Base-by-base conservation (phyloP, 2,888 invertebrate genomes). In the Dione vanillae region DNA sequence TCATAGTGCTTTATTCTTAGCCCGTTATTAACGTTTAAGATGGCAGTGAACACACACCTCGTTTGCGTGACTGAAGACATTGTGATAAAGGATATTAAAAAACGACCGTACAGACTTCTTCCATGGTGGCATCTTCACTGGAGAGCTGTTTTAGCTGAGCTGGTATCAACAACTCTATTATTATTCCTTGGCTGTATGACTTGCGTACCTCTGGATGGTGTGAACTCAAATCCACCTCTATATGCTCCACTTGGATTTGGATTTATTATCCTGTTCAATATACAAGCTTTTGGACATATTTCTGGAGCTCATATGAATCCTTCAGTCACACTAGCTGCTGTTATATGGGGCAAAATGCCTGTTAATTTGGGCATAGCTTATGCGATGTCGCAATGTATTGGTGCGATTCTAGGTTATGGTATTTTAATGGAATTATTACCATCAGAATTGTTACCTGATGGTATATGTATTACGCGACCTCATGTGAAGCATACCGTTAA, bases 251-350 rank as follows among this genome's bases (percentile, higher is more conserved):
- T 96, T 2, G 91, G 94, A 52, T 97, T 97, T 79, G 96, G 97
- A 66, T 88, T 97, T 49, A 94, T 94, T 0, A 95, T 97, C 61
- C 91, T 96, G 85, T 89, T 96, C 51, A 92, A 96, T 74, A 94
- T 97, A 64, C 96, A 96, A 94, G 94, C 94, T 70, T 95, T 96
- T 75, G 97, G 96, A 2, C 97, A 97, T 80, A 94, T 97, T 59
- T 97, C 97, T 43, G 96, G 96, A 27, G 96, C 96, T 0, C 96
- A 96, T 81, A 89, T 97, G 80, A 97, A 97, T 85, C 97, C 97
- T 0, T 94, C 95, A 0, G 96, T 97, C 2, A 96, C 96, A 0
- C 81, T 96, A 3, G 95, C 95, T 0, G 94, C 96, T 0, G 90
- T 95, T 1, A 84, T 96, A 47, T 91, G 94, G 79, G 95, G 95